These are phyloP conservation scores for Cryptus armator DNA, from an alignment of 2,888 invertebrate genomes.

Conservation along the genomic window DNA sequence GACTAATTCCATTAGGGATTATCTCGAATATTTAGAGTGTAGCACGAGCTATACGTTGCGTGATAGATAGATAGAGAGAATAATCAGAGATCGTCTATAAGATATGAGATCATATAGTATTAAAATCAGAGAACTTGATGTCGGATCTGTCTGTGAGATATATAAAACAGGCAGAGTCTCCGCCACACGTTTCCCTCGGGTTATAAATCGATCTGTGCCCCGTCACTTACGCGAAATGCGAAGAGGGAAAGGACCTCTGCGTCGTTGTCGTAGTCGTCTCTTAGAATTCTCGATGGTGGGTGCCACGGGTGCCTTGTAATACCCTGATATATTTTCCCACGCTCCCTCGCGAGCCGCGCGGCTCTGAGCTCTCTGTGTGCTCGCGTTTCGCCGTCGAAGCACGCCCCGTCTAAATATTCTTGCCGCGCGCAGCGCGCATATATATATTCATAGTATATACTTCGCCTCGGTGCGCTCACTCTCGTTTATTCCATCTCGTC, in stretches of 20 bases:
- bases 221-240: conserved; percentile 64
- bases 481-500: conserved; percentile 32
- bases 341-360: conserved; percentile 50
- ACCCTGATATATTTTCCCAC: conserved; percentile 70
- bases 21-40: conserved; percentile 1
- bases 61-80: no score
- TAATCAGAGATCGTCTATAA: neutral
- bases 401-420: conserved; percentile 71
- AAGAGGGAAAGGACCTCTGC: conserved; percentile 65
- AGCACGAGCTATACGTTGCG: neutral
- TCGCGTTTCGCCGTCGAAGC: conserved; percentile 68
- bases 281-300: conserved; percentile 50
- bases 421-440: conserved; percentile 51
- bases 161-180: conserved; percentile 48
- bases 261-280: conserved; percentile 48
- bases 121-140: conserved; percentile 36
- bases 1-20: conserved; percentile 44
- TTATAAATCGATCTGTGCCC: conserved; percentile 69
- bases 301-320: conserved; percentile 33
- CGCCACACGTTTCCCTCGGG: conserved; percentile 29
- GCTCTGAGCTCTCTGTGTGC: conserved; percentile 20
- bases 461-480: conserved; percentile 32
- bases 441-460: neutral
- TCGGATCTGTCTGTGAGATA: conserved; percentile 15
- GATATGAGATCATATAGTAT: neutral